A percentile compares a stretch with the other conserved stretches of the same genome.
Evolutionary conservation across 2,888 invertebrate species (phyloP).

Genomic region (Bellardia bayeri): DNA sequence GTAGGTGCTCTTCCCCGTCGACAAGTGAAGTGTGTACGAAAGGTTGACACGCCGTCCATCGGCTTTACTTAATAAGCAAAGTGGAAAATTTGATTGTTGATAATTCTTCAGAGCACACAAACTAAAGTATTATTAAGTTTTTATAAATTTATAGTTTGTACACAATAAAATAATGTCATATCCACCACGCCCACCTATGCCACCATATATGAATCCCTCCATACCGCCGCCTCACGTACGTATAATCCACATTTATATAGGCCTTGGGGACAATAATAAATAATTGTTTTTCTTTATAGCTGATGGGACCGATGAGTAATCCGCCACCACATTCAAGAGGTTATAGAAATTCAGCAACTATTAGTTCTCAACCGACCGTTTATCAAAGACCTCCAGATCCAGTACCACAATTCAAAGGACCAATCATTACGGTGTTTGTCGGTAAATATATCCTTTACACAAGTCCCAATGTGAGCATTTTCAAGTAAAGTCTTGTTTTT

Average conservation of each 20-base stretch:
- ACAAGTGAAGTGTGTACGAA: constrained; percentile 28
- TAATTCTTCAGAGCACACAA: constrained; percentile 1
- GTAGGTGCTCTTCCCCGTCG: constrained; percentile 26
- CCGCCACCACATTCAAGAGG: constrained; percentile 83
- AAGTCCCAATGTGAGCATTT: neutral
- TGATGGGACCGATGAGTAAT: constrained; percentile 85
- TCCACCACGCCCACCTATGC: constrained; percentile 93
- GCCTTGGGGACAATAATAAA: neutral
- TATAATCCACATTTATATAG: constrained; percentile 31
- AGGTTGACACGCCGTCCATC: constrained; percentile 45
- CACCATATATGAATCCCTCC: constrained; percentile 90
- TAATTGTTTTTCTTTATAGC: constrained; percentile 81
- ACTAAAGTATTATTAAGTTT: constrained; percentile 18
- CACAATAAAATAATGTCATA: constrained; percentile 89
- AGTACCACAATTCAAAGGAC: constrained; percentile 87
- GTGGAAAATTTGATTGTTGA: neutral
- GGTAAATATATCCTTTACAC: constrained; percentile 85
- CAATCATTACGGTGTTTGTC: constrained; percentile 98
- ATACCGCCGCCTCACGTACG: constrained; percentile 87
- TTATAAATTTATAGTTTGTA: constrained; percentile 32
- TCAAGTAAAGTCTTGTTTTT: neutral
- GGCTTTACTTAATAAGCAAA: neutral
- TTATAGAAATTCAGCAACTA: constrained; percentile 84
- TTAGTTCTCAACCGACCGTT: constrained; percentile 84
- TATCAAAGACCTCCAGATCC: constrained; percentile 83